Evolutionary conservation across 2,888 invertebrate genomes (phyloP).

Genomic region (Lasius fuliginosus): DNA sequence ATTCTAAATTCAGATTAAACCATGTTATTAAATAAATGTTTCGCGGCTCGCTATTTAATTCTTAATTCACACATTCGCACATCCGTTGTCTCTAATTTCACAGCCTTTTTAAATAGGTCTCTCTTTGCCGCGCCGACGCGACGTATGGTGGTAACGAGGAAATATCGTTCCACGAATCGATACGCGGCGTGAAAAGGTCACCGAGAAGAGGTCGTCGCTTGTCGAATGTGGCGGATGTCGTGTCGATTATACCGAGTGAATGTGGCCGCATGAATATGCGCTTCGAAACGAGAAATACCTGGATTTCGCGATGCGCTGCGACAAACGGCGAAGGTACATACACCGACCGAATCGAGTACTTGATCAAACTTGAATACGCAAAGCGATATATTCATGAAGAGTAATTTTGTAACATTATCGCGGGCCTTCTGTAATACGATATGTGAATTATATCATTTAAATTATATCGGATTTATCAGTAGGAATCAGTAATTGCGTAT

Average conservation of each 20-base stretch:
- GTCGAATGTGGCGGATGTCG: conserved; percentile 56
- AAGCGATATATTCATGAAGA: neutral
- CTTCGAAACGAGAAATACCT: conserved; percentile 42
- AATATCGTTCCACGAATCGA: conserved; percentile 76
- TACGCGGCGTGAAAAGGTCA: conserved; percentile 74
- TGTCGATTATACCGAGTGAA: conserved; percentile 57
- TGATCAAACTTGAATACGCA: conserved; percentile 47
- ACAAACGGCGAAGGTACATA: conserved; percentile 16
- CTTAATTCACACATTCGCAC: neutral
- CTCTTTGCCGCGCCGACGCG: conserved; percentile 59
- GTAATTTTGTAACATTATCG: conserved; percentile 1
- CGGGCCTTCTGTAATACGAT: neutral
- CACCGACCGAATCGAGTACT: conserved; percentile 36
- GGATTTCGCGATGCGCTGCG: conserved; percentile 31
- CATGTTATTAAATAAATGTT: conserved; percentile 61
- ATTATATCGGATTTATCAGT: neutral
- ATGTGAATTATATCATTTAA: neutral
- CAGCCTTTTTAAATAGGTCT: conserved; percentile 58
- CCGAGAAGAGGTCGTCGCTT: conserved; percentile 71
- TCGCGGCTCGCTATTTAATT: conserved; percentile 40
- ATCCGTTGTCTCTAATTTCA: conserved; percentile 4
- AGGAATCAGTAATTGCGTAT: neutral
- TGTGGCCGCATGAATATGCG: conserved; percentile 58
- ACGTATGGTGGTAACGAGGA: conserved; percentile 72
- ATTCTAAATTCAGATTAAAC: neutral